Evolutionary conservation across 1,140 invertebrate genomes (phyloP), one percentile per base, ranked within the genome.

Genomic region (Micrasema longulum): DNA sequence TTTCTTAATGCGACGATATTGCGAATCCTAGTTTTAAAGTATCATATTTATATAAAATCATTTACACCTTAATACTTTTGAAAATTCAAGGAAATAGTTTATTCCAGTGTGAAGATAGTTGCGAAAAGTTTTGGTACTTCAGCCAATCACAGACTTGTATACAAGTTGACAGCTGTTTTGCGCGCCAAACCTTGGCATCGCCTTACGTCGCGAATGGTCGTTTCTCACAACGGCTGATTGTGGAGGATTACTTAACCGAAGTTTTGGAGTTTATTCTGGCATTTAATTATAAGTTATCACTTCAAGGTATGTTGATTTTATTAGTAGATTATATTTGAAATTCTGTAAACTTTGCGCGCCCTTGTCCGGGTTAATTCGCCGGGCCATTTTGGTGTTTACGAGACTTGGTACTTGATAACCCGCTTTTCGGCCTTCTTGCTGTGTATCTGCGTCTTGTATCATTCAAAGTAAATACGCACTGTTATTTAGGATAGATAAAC

Each of bases 151-250:
- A 45, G 31, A 69, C 36, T 65, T 50, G 63, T 65, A 31, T 65
- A 65, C 63, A 38, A 43, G n/a, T 52, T 69, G 52, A 69, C 66
- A 69, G 66, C 52, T 69, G 66, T 55, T 69, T 69, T 69, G 48
- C 66, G 66, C 66, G 66, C 66, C 50, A 69, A 69, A 57, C 50
- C 50, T 45, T 65, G 43, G 63, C 63, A 57, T 57, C 31, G 31
- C 26, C 53, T 57, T 53, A 35, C 26, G 26, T 57, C 53, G 53
- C 36, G 53, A 36, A 14, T 35, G 31, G 36, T 14, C 53, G 53
- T 18, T 57, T 35, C 36, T n/a, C 12, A 57, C 14, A 57, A 16
- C 14, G 26, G n/a, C 35, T 57, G 26, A 36, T 35, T 57, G 53
- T 57, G 53, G 20, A 35, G 12, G 12, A 14, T 55, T 31, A 14